phyloP scores from a whole-genome alignment of 92 coral and sea anemone species.

The Actinernus sp. region DNA sequence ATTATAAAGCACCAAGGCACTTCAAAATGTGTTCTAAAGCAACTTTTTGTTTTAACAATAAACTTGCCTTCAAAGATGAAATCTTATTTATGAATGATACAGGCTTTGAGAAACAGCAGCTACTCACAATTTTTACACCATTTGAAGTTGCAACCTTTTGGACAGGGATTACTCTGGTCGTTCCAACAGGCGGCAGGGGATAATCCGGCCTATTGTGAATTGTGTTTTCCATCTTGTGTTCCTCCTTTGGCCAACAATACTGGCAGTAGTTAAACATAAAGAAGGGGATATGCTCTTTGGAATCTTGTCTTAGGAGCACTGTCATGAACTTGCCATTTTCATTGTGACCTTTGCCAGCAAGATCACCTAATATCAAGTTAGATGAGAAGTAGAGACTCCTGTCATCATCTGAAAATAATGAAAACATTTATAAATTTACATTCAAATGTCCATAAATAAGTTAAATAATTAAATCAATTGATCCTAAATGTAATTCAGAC shows the following conservation, averaged over 20 bases:
- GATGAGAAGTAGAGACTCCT: conserved; percentile 51
- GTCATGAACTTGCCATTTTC: conserved; percentile 70
- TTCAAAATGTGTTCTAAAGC: no score
- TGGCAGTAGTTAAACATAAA: conserved; percentile 31
- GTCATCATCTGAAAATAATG: background rate
- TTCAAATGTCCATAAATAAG: no score
- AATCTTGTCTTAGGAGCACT: conserved; percentile 40
- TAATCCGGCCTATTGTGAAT: conserved; percentile 49
- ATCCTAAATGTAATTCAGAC: no score
- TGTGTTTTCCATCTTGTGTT: conserved; percentile 43
- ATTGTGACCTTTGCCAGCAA: conserved; percentile 44
- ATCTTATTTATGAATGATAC: no score
- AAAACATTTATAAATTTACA: no score
- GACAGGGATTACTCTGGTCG: background rate
- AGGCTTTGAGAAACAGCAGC: no score
- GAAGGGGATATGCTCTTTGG: conserved; percentile 42
- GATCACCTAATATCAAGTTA: conserved; percentile 52
- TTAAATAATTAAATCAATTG: no score
- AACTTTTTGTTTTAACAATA: no score
- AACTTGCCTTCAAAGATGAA: no score
- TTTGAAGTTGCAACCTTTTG: conserved; percentile 1
- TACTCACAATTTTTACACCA: no score
- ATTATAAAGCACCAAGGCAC: no score
- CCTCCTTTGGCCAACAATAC: conserved; percentile 59
- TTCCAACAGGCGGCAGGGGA: conserved; percentile 22